These are phyloP conservation scores for Margaritifera margaritifera DNA, from an alignment of 2,888 invertebrate species.

Conservation along the genomic window DNA sequence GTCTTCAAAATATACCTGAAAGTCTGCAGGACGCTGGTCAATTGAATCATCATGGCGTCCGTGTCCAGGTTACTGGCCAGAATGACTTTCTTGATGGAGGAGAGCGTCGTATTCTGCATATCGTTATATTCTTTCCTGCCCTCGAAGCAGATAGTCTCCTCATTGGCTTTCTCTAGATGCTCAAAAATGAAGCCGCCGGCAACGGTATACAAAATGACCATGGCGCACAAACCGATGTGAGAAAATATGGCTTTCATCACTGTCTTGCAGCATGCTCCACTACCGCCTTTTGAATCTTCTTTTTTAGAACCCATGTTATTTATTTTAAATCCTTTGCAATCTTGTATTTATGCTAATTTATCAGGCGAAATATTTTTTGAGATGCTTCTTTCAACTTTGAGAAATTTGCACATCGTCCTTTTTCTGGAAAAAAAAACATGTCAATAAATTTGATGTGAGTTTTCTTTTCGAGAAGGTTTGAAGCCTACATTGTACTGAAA, in stretches of 20 bases:
- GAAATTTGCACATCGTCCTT: no score
- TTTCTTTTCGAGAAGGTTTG: no score
- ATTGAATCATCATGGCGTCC: constrained; percentile 19
- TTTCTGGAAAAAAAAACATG: no score
- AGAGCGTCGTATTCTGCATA: constrained; percentile 52
- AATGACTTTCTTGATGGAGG: constrained; percentile 32
- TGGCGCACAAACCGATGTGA: constrained; percentile 66
- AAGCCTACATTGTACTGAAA: no score
- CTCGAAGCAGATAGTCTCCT: constrained; percentile 59
- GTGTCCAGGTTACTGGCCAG: constrained; percentile 20
- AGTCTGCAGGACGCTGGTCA: constrained; percentile 22
- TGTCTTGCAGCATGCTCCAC: constrained; percentile 30
- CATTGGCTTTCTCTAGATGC: constrained; percentile 70
- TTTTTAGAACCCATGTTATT: no score
- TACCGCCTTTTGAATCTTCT: background rate
- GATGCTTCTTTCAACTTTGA: no score
- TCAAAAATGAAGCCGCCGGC: constrained; percentile 70
- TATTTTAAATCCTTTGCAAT: no score
- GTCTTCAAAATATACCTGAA: constrained; percentile 6
- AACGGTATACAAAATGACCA: constrained; percentile 68
- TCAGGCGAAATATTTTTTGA: no score
- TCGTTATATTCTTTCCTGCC: constrained; percentile 57
- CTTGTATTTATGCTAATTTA: no score
- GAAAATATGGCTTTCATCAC: constrained; percentile 66
- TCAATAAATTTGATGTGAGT: no score